Evolutionary conservation across 2,888 invertebrate genomes (phyloP).

Genomic region (Aromia moschata): DNA sequence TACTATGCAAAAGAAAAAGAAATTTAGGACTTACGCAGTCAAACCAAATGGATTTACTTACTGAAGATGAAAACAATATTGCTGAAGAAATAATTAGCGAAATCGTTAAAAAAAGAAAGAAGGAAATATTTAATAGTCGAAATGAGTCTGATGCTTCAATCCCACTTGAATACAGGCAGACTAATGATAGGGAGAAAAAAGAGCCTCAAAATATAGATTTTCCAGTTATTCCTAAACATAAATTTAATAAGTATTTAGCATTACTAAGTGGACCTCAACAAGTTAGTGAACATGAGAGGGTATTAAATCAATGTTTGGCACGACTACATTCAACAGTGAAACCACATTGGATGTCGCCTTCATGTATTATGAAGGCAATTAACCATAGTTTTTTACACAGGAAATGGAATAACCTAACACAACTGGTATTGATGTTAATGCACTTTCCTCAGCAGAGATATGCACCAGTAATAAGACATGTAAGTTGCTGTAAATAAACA

Average conservation of each 20-base stretch:
- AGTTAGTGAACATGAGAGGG: conserved; percentile 9
- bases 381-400: conserved; percentile 40
- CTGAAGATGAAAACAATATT: conserved; percentile 26
- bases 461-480: conserved; percentile 32
- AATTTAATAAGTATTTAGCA: conserved; percentile 21
- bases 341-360: conserved; percentile 34
- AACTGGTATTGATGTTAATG: conserved; percentile 38
- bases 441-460: conserved; percentile 22
- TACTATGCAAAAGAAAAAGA: conserved; percentile 21
- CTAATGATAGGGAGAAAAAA: conserved; percentile 1
- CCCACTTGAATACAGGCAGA: conserved; percentile 4
- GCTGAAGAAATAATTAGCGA: conserved; percentile 13
- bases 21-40: conserved; percentile 2
- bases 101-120: conserved; percentile 17
- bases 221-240: conserved; percentile 10
- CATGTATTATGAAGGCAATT: conserved; percentile 37
- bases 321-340: conserved; percentile 18
- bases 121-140: conserved; percentile 7
- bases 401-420: conserved; percentile 41
- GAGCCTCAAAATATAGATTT: conserved; percentile 5
- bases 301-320: conserved; percentile 22
- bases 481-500: conserved; percentile 25
- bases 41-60: neutral
- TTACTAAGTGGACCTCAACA: conserved; percentile 12
- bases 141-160: conserved; percentile 3